These are phyloP conservation scores for Naja naja DNA, from an alignment of 2,113 vertebrate species.

Conservation along the genomic window DNA sequence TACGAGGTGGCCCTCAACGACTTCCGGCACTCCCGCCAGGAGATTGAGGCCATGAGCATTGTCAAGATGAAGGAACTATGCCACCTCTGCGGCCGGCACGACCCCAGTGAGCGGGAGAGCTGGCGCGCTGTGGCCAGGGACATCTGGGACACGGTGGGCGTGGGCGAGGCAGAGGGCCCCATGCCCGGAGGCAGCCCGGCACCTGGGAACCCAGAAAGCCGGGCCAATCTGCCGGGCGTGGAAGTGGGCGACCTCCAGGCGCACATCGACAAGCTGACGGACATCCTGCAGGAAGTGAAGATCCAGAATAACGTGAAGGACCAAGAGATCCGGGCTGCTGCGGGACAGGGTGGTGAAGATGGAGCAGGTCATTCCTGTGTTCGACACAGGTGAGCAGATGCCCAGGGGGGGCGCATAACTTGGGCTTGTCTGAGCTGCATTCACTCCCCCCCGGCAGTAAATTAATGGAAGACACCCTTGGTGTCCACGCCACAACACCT, in stretches of 20 bases:
- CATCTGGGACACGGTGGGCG: conserved; percentile 88
- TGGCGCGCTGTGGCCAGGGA: conserved; percentile 83
- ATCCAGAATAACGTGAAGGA: conserved; percentile 91
- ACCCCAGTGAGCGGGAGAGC: conserved; percentile 75
- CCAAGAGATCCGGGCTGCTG: conserved; percentile 83
- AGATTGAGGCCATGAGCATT: conserved; percentile 85
- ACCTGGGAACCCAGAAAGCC: conserved; percentile 67
- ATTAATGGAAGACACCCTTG: background rate
- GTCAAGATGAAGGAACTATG: conserved; percentile 88
- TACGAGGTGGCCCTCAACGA: conserved; percentile 87
- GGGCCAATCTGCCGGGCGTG: conserved; percentile 46
- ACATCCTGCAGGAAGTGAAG: conserved; percentile 87
- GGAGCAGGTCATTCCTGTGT: conserved; percentile 83
- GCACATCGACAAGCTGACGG: conserved; percentile 86
- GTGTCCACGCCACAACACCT: no score
- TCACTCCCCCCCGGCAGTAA: background rate
- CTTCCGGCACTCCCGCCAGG: conserved; percentile 81
- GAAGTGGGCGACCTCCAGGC: conserved; percentile 81
- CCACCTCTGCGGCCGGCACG: conserved; percentile 79
- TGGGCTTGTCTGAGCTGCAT: background rate
- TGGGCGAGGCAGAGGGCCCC: conserved; percentile 69
- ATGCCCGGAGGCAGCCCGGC: conserved; percentile 56
- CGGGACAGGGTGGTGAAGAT: conserved; percentile 86
- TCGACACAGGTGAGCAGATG: conserved; percentile 69
- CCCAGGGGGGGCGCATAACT: background rate